A percentile compares a stretch with the other conserved stretches of the same genome.
These are phyloP conservation scores for Sweltsa coloradensis DNA, from an alignment of 1,140 invertebrate genomes.

Conservation along the genomic window DNA sequence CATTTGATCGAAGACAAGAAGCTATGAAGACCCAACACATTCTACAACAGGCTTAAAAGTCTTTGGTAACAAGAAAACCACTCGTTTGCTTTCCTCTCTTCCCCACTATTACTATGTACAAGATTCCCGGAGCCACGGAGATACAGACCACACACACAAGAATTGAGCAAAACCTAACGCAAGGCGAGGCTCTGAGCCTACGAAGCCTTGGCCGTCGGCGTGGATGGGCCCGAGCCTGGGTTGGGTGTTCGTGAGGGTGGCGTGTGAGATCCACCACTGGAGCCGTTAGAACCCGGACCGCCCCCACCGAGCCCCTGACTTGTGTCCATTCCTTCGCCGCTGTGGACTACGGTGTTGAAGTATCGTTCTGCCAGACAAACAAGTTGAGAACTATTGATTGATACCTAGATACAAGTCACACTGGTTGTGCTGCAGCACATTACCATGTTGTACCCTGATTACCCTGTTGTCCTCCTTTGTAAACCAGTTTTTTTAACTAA, in stretches of 20 bases:
- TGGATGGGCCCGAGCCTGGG: slow-evolving; percentile 7
- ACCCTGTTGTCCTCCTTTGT: too few species aligned
- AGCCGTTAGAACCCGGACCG: slow-evolving; percentile 18
- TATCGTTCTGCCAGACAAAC: slow-evolving; percentile 22
- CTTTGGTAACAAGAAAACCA: slow-evolving; percentile 9
- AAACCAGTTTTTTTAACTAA: too few species aligned
- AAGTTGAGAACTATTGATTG: slow-evolving; percentile 6
- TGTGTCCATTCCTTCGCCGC: slow-evolving; percentile 22
- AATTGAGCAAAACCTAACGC: slow-evolving; percentile 14
- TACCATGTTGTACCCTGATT: too few species aligned
- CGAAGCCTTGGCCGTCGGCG: slow-evolving; percentile 14
- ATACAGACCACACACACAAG: slow-evolving; percentile 2
- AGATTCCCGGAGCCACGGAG: not conserved
- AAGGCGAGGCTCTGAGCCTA: slow-evolving; percentile 13
- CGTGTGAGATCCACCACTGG: slow-evolving; percentile 18
- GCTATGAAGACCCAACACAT: too few species aligned
- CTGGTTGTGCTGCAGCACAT: too few species aligned
- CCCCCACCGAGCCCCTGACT: slow-evolving; percentile 15
- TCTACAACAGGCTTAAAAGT: slow-evolving; percentile 7
- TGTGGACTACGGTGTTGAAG: slow-evolving; percentile 24
- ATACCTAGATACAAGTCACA: too few species aligned
- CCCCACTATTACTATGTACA: not conserved
- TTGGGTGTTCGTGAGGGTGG: slow-evolving; percentile 18
- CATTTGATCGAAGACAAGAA: too few species aligned
- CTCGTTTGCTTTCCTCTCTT: not conserved